Evolutionary conservation across 2,888 invertebrate species (phyloP).

Genomic region (Iphiclides podalirius): DNA sequence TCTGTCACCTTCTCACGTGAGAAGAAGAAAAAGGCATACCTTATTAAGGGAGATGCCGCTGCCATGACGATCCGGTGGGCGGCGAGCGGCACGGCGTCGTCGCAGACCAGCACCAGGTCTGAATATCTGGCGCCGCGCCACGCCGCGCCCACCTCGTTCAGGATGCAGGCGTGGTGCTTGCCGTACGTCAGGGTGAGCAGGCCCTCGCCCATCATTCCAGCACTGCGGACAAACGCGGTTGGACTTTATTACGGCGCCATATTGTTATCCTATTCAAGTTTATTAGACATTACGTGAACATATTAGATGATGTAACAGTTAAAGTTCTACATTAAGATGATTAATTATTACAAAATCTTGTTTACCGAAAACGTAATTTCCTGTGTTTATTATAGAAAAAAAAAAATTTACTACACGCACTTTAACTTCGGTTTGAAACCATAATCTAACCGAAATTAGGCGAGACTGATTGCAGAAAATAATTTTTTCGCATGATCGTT

Average conservation of each 20-base stretch:
- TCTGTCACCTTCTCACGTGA: too few relatives aligned
- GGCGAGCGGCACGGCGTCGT: slow-evolving; percentile 89
- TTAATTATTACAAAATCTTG: too few relatives aligned
- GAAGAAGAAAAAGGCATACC: too few relatives aligned
- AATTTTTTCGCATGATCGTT: slow-evolving; percentile 2
- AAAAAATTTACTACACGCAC: too few relatives aligned
- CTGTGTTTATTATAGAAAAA: too few relatives aligned
- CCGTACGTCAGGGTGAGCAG: slow-evolving; percentile 95
- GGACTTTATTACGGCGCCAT: too few relatives aligned
- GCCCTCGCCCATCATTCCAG: slow-evolving; percentile 83
- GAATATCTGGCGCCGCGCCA: slow-evolving; percentile 92
- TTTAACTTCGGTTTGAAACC: too few relatives aligned
- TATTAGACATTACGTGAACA: too few relatives aligned
- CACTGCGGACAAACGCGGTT: slow-evolving; percentile 44
- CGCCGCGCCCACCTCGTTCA: slow-evolving; percentile 93
- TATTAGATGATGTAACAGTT: too few relatives aligned
- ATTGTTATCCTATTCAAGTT: too few relatives aligned
- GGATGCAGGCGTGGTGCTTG: slow-evolving; percentile 95
- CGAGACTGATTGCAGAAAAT: neutral
- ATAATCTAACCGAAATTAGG: neutral
- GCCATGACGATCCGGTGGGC: slow-evolving; percentile 93
- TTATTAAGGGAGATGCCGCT: slow-evolving; percentile 91
- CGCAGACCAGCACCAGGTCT: slow-evolving; percentile 92
- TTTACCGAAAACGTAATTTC: too few relatives aligned
- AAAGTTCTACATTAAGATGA: too few relatives aligned